Evolutionary conservation across 2,888 invertebrate species (phyloP), one percentile per base, ranked within the genome.

Genomic region (Aplocera efformata): DNA sequence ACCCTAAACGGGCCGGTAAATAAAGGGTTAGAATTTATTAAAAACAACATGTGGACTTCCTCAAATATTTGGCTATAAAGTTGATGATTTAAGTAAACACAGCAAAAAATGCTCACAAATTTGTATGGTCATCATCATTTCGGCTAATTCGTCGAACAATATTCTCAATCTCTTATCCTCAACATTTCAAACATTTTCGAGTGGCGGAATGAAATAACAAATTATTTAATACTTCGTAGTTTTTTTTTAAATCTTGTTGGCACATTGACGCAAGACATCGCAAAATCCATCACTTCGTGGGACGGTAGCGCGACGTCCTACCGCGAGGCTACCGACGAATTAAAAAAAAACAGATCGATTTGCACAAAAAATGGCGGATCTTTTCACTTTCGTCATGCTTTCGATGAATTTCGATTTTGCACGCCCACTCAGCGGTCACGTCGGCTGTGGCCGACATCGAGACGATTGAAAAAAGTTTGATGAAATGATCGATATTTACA

Each of bases 21-120:
- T 81, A 80, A 85, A 85, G 85, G 85, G 85, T 84, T 85, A 75
- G 70, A 62, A 67, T 46, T 40, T 76, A 71, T 77, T 79, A 76
- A 71, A 33, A 45, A 48, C 49, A 73, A 74, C 84, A 76, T 74
- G 69, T 69, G 73, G 70, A 53, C 41, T 61, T 63, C 26, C 36
- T 38, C 59, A 67, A 71, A 79, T 70, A 72, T 75, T 77, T 75
- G 60, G 53, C 63, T 67, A 61, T 61, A 62, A 61, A 56, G 55
- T 61, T 65, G 64, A 61, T 64, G 48, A 50, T 60, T 73, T 69
- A 60, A 63, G 61, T 64, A 70, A 71, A 69, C 61, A 67, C 43
- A 38, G 30, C 32, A 41, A 50, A 51, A 53, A 53, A 49, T 37
- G 27, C 10, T 20, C 7, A 29, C 10, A 28, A 32, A 23, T 9